A percentile compares a stretch with the other conserved stretches of the same genome.
Evolutionary conservation across 2,797 vertebrate species (phyloP).

Genomic region (Sphenopsis melanotis): DNA sequence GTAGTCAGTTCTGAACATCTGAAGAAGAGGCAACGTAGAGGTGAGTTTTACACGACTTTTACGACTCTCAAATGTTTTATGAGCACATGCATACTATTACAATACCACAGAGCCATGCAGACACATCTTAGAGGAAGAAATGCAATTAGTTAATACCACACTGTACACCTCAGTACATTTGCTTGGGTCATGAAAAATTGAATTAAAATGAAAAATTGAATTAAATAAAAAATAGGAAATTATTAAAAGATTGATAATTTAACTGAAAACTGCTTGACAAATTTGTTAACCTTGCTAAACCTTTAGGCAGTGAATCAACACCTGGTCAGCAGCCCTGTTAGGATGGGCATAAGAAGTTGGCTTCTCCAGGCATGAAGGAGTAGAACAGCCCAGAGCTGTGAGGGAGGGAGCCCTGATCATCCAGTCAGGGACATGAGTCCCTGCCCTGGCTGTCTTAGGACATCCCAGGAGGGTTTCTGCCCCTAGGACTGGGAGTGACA

Average conservation of each 20-base stretch:
- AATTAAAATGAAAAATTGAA: neutral
- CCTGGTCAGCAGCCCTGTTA: neutral
- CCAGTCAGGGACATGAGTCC: neutral
- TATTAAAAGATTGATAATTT: neutral
- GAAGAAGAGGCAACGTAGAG: neutral
- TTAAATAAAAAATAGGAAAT: neutral
- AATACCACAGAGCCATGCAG: neutral
- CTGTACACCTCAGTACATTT: neutral
- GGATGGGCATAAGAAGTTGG: neutral
- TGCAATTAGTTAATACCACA: neutral
- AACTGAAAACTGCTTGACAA: neutral
- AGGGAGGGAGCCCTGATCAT: fast-evolving
- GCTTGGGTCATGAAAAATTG: neutral
- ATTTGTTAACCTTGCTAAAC: neutral
- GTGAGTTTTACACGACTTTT: neutral
- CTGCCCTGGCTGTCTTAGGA: fast-evolving
- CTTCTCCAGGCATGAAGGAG: neutral
- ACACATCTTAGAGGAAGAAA: neutral
- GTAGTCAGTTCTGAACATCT: neutral
- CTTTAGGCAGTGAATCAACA: neutral
- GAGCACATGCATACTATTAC: neutral
- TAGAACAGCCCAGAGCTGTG: neutral
- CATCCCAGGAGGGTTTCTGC: neutral
- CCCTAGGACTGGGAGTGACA: neutral
- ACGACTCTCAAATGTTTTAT: neutral